Evolutionary conservation across 2,797 vertebrate species (phyloP), one percentile per base, ranked within the genome.

Genomic region (Sebastes cheni): DNA sequence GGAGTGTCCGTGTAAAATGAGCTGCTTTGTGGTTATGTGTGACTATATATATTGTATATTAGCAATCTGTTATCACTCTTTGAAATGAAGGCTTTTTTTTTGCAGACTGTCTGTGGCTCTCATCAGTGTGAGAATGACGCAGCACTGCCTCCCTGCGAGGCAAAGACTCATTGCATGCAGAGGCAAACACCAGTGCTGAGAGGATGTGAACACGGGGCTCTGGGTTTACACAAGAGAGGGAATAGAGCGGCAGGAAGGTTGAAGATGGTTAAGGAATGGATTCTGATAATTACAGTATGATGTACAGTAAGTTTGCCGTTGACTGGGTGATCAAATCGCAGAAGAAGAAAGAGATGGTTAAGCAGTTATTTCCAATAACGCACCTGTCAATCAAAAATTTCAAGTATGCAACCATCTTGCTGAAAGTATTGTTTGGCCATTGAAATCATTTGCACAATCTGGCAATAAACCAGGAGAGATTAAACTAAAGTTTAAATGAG

Each of bases 61-160:
- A 77, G 52, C 80, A 86, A 81, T 87, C 83, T 85, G 80, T 85
- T 70, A 66, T 77, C 71, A 69, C 42, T 61, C n/a, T 64, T 66
- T 82, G 46, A 81, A 75, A 78, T 74, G 55, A 61, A 68, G 75
- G 67, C 23, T 77, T 34, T 55, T 79, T 79, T 50, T 80, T 61
- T 80, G 39, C 34, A 59, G 75, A n/a, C 27, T 52, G 72, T 60
- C 42, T 72, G 62, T 14, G 56, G 39, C 46, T 88, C 65, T 79
- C 25, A 29, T 59, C 58, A 64, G 46, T 50, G 58, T 64, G 86
- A 85, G 79, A 88, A 69, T 67, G 88, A 93, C 95, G 88, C 95
- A 92, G 89, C 92, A 94, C 87, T 95, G 94, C 96, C 96, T 94
- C 91, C 96, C 89, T 90, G 94, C 70, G 95, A 95, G 84, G 66